Evolutionary conservation across 2,797 vertebrate species (phyloP).

Genomic region (Pangasius mekongensis): DNA sequence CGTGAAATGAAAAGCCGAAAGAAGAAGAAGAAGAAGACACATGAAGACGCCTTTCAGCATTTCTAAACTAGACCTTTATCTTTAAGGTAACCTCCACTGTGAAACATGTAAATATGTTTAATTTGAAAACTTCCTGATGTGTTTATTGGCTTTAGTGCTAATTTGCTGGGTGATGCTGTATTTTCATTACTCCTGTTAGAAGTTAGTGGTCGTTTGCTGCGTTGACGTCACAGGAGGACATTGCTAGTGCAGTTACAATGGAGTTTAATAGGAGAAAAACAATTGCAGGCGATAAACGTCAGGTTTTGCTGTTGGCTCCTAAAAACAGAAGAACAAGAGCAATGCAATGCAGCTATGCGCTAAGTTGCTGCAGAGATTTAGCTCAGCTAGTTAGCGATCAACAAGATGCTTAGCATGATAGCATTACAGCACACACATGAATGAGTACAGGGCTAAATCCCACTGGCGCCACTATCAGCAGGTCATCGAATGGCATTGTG

Average conservation of each 20-base stretch:
- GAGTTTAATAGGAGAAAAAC: neutral
- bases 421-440: too few species aligned
- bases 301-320: too few species aligned
- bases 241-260: neutral
- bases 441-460: neutral
- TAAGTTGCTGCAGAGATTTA: neutral
- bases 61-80: neutral
- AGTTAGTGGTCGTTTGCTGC: neutral
- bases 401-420: neutral
- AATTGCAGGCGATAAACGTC: neutral
- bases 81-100: neutral
- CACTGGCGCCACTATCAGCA: neutral
- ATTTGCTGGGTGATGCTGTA: neutral
- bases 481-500: neutral
- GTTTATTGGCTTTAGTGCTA: neutral
- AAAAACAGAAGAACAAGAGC: too few species aligned
- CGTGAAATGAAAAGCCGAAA: too few species aligned
- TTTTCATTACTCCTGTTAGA: neutral
- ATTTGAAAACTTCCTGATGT: neutral
- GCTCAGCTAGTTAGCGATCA: neutral
- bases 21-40: too few species aligned
- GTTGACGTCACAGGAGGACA: neutral
- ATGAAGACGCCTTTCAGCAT: neutral
- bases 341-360: neutral
- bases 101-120: neutral